phyloP scores from a whole-genome alignment of 2,888 invertebrate species.

The Sarcophaga subvicina region DNA sequence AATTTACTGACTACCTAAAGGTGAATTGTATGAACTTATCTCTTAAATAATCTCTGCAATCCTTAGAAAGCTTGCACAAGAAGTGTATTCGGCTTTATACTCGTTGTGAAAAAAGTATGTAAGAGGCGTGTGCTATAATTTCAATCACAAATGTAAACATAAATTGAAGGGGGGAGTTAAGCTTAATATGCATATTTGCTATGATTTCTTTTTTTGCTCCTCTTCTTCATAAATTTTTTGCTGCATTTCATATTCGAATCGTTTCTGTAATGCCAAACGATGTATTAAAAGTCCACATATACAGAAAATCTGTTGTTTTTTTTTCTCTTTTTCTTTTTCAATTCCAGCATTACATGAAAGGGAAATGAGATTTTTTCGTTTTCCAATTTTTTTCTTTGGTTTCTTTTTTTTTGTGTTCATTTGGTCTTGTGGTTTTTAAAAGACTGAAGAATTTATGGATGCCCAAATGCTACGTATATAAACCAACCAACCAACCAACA shows the following conservation, averaged over 20 bases:
- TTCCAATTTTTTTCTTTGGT: slow-evolving; percentile 1
- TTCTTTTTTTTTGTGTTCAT: slow-evolving; percentile 15
- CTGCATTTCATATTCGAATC: slow-evolving; percentile 23
- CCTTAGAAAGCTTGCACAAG: too few species aligned
- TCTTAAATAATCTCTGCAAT: too few species aligned
- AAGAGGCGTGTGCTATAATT: neutral
- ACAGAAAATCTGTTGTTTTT: slow-evolving; percentile 46
- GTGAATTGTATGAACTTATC: too few species aligned
- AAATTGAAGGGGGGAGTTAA: neutral
- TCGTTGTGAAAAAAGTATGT: too few species aligned
- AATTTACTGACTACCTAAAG: too few species aligned
- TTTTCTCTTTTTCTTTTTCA: slow-evolving; percentile 42
- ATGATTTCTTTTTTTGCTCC: neutral
- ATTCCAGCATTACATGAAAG: slow-evolving; percentile 47
- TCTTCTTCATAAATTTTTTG: neutral
- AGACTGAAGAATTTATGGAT: slow-evolving; percentile 56
- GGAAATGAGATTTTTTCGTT: slow-evolving; percentile 39
- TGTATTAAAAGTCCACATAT: neutral
- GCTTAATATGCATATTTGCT: neutral
- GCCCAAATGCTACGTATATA: neutral
- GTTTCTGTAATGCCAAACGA: slow-evolving; percentile 23
- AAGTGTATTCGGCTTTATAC: too few species aligned
- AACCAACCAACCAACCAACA: slow-evolving; percentile 4
- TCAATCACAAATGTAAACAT: neutral
- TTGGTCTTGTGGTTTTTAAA: slow-evolving; percentile 56